Conservation (phyloP, 2,888 invertebrate genomes). For the Harpagoxenus sublaevis region DNA sequence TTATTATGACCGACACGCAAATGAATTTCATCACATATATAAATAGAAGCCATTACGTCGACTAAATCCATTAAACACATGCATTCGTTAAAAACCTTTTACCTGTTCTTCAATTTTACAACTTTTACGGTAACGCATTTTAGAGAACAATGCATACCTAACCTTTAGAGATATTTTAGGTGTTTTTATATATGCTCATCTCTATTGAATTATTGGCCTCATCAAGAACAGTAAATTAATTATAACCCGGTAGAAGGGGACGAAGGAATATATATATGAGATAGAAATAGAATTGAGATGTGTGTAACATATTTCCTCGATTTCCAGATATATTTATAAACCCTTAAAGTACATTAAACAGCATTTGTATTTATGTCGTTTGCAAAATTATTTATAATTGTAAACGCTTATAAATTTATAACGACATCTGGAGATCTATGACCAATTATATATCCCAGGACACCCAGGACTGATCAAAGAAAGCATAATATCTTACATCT, state of each 20-base stretch:
- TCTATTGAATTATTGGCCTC: not conserved
- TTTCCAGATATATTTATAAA: not conserved
- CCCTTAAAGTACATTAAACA: not conserved
- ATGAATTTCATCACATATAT: constrained; percentile 20
- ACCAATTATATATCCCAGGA: not conserved
- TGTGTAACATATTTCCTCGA: not conserved
- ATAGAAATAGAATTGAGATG: not conserved
- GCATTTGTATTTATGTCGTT: not conserved
- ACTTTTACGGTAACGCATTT: constrained; percentile 5
- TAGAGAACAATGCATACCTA: not conserved
- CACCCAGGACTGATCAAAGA: not conserved
- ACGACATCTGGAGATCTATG: not conserved
- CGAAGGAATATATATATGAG: not conserved
- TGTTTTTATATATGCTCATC: not conserved
- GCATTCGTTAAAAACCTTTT: constrained; percentile 28
- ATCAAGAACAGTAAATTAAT: constrained; percentile 1
- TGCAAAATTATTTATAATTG: not conserved
- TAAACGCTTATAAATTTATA: not conserved
- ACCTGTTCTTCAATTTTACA: constrained; percentile 4
- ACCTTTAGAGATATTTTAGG: not conserved
- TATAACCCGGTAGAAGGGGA: not conserved
- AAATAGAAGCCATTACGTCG: constrained; percentile 5
- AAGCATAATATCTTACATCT: not conserved
- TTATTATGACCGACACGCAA: not conserved
- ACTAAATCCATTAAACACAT: not conserved